Evolutionary conservation across 2,888 invertebrate species (phyloP), one percentile per base, ranked within the genome.

Genomic region (Stegana nigrithorax): DNA sequence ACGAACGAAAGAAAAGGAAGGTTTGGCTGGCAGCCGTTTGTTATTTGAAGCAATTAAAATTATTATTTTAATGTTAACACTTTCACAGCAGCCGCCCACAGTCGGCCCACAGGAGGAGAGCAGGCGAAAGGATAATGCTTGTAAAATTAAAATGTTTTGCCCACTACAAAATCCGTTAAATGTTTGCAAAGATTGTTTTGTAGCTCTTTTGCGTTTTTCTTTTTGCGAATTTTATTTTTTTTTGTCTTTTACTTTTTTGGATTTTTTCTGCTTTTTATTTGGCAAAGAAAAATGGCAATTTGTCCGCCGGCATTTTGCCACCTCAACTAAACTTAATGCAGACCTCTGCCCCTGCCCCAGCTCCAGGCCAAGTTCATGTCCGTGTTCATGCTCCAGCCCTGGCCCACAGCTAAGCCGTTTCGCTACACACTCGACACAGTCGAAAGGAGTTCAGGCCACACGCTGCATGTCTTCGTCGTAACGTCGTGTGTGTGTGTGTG

Each of bases 41-140:
- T 80, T 81, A 75, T 83, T 77, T 76, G 70, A 73, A 72, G 80
- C 82, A 82, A 82, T 82, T 82, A 83, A 83, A 82, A 83, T 82
- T 82, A 83, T 82, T 82, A 82, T 82, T 83, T 81, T 79, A 83
- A 82, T 82, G 82, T 83, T 83, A 83, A 82, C 82, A 81, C n/a
- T n/a, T n/a, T n/a, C n/a, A n/a, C n/a, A n/a, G n/a, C n/a, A n/a
- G n/a, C 81, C 62, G 45, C 23, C 25, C 47, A 32, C 26, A 39
- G 7, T 17, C 29, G 14, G 17, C 39, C 50, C 8, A 59, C 23
- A 47, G 12, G 14, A 19, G n/a, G 7, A 39, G 1, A 42, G 17
- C 2, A 42, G 1, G 8, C 5, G 64, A 64, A 68, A 70, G 71
- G 68, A 75, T 77, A 77, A 75, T 75, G 78, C 79, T 75, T 75